Conservation (phyloP, 2,888 invertebrate genomes). For the Hypena proboscidalis region DNA sequence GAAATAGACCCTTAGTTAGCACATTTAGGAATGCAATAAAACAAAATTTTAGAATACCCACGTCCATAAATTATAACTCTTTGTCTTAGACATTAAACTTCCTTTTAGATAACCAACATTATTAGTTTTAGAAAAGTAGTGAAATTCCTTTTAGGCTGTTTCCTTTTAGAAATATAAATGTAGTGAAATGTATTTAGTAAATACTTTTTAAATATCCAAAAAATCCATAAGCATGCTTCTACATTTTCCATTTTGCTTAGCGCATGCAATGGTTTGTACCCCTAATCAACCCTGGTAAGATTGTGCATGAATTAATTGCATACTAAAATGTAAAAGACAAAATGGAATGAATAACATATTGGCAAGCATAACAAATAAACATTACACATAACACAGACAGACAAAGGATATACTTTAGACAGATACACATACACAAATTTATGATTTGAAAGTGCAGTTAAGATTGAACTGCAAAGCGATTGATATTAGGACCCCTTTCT, state of each 20-base stretch:
- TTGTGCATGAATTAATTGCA: constrained; percentile 37
- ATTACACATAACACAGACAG: too few relatives aligned
- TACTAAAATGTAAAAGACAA: constrained; percentile 29
- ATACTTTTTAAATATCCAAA: too few relatives aligned
- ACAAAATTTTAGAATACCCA: constrained; percentile 6
- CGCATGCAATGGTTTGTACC: constrained; percentile 45
- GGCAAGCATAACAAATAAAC: constrained; percentile 36
- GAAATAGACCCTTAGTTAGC: constrained; percentile 56
- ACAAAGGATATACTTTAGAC: constrained; percentile 35
- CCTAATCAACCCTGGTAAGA: constrained; percentile 12
- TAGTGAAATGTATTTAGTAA: constrained; percentile 6
- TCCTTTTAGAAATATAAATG: neutral
- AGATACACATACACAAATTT: constrained; percentile 58
- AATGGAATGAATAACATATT: constrained; percentile 28
- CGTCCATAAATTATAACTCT: neutral
- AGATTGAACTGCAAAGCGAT: constrained; percentile 79
- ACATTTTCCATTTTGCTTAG: constrained; percentile 52
- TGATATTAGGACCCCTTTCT: constrained; percentile 85
- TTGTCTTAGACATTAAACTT: neutral
- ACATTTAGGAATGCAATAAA: constrained; percentile 47
- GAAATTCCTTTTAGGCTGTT: neutral
- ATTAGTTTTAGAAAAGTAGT: too few relatives aligned
- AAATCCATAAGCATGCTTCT: constrained; percentile 30
- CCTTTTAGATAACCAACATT: neutral
- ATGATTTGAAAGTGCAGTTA: constrained; percentile 65